A percentile compares a stretch with the other conserved stretches of the same genome.
Conservation (phyloP, 2,888 invertebrate species). For the Philonicus albiceps region DNA sequence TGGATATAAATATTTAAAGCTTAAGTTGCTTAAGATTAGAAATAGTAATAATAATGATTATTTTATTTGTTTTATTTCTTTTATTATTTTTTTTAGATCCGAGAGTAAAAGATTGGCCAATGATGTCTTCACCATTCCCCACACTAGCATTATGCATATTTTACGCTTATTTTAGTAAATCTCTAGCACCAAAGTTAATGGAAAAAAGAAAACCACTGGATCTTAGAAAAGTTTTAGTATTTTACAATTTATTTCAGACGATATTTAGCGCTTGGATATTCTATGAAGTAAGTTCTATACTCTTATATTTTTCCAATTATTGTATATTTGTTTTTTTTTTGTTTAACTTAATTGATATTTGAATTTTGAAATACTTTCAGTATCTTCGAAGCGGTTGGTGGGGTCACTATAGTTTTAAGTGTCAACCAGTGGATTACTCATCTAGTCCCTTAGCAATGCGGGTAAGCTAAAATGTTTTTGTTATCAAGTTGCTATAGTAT, state of each 20-base stretch:
- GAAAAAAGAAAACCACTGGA: conserved; percentile 88
- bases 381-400: conserved; percentile 78
- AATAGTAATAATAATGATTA: neutral
- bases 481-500: conserved; percentile 15
- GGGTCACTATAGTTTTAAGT: conserved; percentile 79
- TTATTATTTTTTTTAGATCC: conserved; percentile 70
- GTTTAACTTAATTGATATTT: neutral
- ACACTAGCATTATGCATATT: conserved; percentile 82
- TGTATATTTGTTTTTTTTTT: neutral
- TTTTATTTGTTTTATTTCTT: neutral
- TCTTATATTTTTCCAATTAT: neutral
- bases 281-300: conserved; percentile 76
- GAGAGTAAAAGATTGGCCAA: conserved; percentile 84
- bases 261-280: conserved; percentile 90
- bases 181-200: conserved; percentile 87
- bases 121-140: conserved; percentile 90
- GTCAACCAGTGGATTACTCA: conserved; percentile 89
- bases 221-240: conserved; percentile 78
- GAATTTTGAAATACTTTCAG: conserved; percentile 60
- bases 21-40: neutral
- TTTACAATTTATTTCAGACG: conserved; percentile 91
- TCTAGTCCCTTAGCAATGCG: conserved; percentile 75
- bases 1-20: neutral
- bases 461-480: conserved; percentile 61
- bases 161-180: conserved; percentile 84